Percentiles rank a stretch among this genome's conserved stretches.
Conservation (phyloP, 1,140 invertebrate species). For the Macrocentrus cingulum region DNA sequence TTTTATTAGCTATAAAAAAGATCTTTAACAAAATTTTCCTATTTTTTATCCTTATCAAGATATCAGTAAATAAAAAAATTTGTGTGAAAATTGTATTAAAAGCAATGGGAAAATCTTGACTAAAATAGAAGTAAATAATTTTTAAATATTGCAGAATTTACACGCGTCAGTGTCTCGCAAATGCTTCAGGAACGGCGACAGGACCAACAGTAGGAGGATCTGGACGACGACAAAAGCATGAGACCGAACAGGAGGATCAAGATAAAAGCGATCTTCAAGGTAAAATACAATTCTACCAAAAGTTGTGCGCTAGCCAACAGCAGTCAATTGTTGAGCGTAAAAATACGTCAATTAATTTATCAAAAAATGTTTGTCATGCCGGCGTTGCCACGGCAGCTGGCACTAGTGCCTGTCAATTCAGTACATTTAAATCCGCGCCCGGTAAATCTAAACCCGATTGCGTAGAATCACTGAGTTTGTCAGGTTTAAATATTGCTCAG, state of each 20-base stretch:
- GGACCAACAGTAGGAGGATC: slow-evolving; percentile 46
- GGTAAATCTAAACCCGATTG: slow-evolving; percentile 23
- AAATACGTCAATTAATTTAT: slow-evolving; percentile 27
- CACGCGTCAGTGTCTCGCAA: slow-evolving; percentile 50
- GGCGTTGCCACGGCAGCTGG: slow-evolving; percentile 8
- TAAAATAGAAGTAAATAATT: background rate
- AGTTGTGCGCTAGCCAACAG: slow-evolving; percentile 43
- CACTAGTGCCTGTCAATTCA: slow-evolving; percentile 37
- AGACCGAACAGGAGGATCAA: slow-evolving; percentile 50
- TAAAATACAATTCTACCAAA: slow-evolving; percentile 47
- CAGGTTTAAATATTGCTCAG: slow-evolving; percentile 34
- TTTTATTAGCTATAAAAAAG: too few relatives aligned
- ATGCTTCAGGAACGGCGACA: slow-evolving; percentile 44
- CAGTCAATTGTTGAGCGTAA: slow-evolving; percentile 35
- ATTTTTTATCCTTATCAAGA: too few relatives aligned
- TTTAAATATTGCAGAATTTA: slow-evolving; percentile 40
- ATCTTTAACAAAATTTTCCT: too few relatives aligned
- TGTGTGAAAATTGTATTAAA: too few relatives aligned
- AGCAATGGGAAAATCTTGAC: too few relatives aligned
- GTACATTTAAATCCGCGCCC: slow-evolving; percentile 44
- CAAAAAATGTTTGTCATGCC: slow-evolving; percentile 23
- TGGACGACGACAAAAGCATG: slow-evolving; percentile 42
- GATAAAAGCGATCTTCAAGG: slow-evolving; percentile 55
- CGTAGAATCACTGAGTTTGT: slow-evolving; percentile 35
- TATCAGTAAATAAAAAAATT: too few relatives aligned